Evolutionary conservation across 92 coral and sea anemone species (phyloP).

Genomic region (Siderastrea siderea): DNA sequence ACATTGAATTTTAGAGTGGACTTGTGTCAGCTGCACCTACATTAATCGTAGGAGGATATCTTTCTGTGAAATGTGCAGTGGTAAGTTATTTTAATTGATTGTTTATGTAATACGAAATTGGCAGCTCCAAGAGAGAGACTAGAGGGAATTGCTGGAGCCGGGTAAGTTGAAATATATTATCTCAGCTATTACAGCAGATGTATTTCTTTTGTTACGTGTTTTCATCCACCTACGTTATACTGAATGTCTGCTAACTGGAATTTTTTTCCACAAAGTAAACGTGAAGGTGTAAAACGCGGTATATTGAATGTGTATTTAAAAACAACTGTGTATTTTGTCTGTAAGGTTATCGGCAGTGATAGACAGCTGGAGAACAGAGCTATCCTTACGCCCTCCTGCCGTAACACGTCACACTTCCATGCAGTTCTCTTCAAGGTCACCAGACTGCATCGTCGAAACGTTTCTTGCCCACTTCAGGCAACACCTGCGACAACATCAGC

Average conservation of each 20-base stretch:
- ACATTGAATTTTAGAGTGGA: background rate
- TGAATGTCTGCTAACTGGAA: too few relatives aligned
- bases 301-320: too few relatives aligned
- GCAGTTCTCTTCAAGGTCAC: background rate
- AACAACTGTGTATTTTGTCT: background rate
- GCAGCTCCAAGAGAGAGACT: background rate
- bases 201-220: background rate
- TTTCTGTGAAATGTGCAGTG: background rate
- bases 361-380: background rate
- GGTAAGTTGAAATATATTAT: too few relatives aligned
- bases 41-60: background rate
- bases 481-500: too few relatives aligned
- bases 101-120: too few relatives aligned
- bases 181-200: too few relatives aligned
- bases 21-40: background rate
- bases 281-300: too few relatives aligned
- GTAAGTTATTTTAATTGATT: background rate
- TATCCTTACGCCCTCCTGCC: background rate
- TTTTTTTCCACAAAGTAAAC: too few relatives aligned
- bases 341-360: background rate
- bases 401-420: background rate
- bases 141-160: background rate
- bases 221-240: too few relatives aligned
- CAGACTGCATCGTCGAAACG: background rate
- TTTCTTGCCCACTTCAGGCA: background rate